phyloP scores from a whole-genome alignment of 2,113 vertebrate genomes.

The Todiramphus saurophagus region DNA sequence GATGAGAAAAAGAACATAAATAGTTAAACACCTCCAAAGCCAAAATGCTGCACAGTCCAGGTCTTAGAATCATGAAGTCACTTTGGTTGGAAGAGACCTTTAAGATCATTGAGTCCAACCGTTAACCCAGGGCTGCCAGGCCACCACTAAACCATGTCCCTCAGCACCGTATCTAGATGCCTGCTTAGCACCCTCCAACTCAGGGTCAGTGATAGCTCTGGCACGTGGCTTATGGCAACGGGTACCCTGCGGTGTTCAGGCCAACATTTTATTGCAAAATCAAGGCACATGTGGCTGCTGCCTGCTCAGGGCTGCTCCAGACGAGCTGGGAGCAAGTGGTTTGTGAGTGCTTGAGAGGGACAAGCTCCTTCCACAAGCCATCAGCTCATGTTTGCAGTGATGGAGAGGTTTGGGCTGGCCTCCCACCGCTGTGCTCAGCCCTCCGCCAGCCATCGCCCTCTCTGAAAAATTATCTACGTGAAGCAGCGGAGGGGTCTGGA shows the following conservation, averaged over 20 bases:
- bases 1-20: background rate
- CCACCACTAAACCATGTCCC: background rate
- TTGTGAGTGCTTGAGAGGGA: background rate
- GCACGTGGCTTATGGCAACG: background rate
- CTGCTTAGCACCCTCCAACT: background rate
- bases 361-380: background rate
- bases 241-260: accelerated
- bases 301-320: background rate
- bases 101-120: background rate
- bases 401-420: background rate
- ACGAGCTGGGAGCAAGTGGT: background rate
- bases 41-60: accelerated
- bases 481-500: background rate
- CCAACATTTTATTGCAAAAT: accelerated
- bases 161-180: background rate
- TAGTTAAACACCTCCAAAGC: background rate
- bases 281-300: accelerated
- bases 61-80: background rate
- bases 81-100: background rate
- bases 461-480: background rate
- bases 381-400: background rate
- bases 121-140: background rate
- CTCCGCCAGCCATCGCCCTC: background rate
- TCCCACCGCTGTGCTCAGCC: background rate
- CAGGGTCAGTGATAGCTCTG: accelerated